Evolutionary conservation across 2,797 vertebrate genomes (phyloP).

Genomic region (Tympanoctomys barrerae): DNA sequence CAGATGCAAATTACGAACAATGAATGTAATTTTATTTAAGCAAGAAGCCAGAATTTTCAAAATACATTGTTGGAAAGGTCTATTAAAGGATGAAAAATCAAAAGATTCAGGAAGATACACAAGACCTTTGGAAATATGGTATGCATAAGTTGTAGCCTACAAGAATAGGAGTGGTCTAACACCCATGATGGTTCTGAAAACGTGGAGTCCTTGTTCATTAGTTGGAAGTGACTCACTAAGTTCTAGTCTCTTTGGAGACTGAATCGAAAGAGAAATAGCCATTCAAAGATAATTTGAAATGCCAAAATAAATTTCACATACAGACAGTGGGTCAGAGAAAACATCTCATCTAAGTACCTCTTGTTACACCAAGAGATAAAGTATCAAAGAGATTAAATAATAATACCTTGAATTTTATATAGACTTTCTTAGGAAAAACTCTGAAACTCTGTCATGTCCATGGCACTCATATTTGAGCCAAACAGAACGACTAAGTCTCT

Average conservation of each 20-base stretch:
- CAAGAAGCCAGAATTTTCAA: neutral
- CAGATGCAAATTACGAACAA: neutral
- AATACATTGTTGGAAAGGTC: neutral
- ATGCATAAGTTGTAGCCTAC: neutral
- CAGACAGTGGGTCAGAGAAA: neutral
- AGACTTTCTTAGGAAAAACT: neutral
- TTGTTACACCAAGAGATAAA: conserved; percentile 42
- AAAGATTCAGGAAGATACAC: neutral
- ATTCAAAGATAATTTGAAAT: neutral
- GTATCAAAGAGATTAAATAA: neutral
- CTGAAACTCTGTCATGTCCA: neutral
- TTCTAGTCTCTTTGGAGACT: neutral
- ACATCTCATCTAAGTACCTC: neutral
- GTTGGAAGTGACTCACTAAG: neutral
- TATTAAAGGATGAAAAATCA: neutral
- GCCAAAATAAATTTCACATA: neutral
- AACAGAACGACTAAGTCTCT: neutral
- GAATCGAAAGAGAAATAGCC: neutral
- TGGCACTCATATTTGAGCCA: neutral
- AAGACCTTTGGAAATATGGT: neutral
- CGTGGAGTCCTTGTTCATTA: neutral
- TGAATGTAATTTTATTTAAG: neutral
- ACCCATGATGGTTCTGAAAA: neutral
- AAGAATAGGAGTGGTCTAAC: neutral
- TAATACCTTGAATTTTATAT: neutral